Evolutionary conservation across 2,797 vertebrate genomes (phyloP).

Genomic region (Coluber constrictor): DNA sequence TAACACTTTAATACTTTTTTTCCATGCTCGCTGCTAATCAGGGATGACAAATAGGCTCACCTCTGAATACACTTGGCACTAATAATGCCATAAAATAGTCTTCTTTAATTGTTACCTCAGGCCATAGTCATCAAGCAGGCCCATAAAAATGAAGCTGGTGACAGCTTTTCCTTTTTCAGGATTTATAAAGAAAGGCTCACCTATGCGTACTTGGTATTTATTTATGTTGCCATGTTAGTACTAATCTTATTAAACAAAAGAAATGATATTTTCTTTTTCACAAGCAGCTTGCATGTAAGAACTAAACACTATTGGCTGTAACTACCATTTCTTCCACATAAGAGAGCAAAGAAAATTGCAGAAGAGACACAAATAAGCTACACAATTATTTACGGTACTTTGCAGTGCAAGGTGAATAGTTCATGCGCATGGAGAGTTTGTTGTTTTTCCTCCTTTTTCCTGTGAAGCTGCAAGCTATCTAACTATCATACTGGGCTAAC

Average conservation of each 20-base stretch:
- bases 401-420: conserved; percentile 28
- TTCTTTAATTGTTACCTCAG: conserved; percentile 68
- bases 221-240: conserved; percentile 34
- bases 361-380: conserved; percentile 3
- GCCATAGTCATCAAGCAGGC: conserved; percentile 62
- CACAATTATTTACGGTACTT: background rate
- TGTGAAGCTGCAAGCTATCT: background rate
- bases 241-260: conserved; percentile 47
- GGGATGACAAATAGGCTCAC: conserved; percentile 66
- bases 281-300: background rate
- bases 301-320: background rate
- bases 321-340: conserved; percentile 28
- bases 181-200: conserved; percentile 50
- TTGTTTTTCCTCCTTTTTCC: background rate
- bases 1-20: conserved; percentile 60
- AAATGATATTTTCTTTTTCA: conserved; percentile 20
- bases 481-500: too few relatives aligned
- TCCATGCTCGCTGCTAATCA: conserved; percentile 62
- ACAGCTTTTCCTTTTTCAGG: conserved; percentile 55
- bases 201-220: conserved; percentile 19
- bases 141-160: conserved; percentile 67
- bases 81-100: conserved; percentile 67
- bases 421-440: conserved; percentile 32
- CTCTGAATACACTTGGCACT: conserved; percentile 72
- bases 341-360: conserved; percentile 44